These are phyloP conservation scores for Nemapogon koenigi DNA, from an alignment of 2,888 invertebrate genomes.

Conservation along the genomic window DNA sequence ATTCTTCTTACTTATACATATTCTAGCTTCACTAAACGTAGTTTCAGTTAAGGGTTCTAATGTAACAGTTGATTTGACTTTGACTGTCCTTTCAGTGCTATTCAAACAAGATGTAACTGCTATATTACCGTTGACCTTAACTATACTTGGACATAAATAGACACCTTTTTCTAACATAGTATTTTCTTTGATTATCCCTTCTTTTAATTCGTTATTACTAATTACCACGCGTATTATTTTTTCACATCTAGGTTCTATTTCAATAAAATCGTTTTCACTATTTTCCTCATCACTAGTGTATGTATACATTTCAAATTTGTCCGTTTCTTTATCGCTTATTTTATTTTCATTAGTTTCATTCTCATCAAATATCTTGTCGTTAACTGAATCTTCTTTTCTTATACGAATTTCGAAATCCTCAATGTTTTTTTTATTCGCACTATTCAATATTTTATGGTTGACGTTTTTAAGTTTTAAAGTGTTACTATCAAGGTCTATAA, in stretches of 20 bases:
- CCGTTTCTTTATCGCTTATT: too few relatives aligned
- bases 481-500: not conserved
- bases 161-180: slow-evolving; percentile 6
- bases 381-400: too few relatives aligned
- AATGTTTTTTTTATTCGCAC: not conserved
- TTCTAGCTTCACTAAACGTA: too few relatives aligned
- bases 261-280: not conserved
- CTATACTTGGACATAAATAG: slow-evolving; percentile 10
- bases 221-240: not conserved
- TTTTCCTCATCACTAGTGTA: too few relatives aligned
- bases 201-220: slow-evolving; percentile 4
- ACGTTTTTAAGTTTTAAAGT: too few relatives aligned
- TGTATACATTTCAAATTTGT: too few relatives aligned
- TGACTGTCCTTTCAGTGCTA: slow-evolving; percentile 5
- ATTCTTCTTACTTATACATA: too few relatives aligned
- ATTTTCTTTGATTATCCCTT: slow-evolving; percentile 9
- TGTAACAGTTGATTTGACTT: slow-evolving; percentile 3
- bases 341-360: too few relatives aligned
- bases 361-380: too few relatives aligned
- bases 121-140: slow-evolving; percentile 4
- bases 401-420: too few relatives aligned
- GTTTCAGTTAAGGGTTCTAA: too few relatives aligned
- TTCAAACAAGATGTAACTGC: slow-evolving; percentile 9
- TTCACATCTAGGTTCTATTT: not conserved
- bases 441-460: too few relatives aligned